phyloP scores from a whole-genome alignment of 2,113 vertebrate species.

The Merops nubicus region DNA sequence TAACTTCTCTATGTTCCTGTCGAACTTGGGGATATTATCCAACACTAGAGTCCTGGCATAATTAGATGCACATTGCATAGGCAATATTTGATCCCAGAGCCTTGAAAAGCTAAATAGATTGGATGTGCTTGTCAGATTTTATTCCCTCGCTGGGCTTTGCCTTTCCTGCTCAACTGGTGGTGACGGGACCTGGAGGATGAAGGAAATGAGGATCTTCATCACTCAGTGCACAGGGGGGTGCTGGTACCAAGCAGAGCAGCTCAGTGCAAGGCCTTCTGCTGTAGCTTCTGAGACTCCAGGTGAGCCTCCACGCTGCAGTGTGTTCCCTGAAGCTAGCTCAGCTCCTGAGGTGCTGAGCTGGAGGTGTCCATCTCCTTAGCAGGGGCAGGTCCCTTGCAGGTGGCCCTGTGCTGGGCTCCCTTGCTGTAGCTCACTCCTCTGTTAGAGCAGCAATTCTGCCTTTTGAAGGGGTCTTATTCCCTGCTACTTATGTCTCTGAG shows the following conservation, averaged over 20 bases:
- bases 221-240: background rate
- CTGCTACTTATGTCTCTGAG: background rate
- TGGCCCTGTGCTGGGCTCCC: background rate
- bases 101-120: background rate
- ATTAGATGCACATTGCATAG: background rate
- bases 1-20: background rate
- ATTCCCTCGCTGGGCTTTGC: background rate
- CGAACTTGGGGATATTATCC: fast-evolving
- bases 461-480: background rate
- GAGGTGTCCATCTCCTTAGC: background rate
- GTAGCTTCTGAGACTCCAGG: background rate
- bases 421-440: background rate
- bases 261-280: background rate
- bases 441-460: background rate
- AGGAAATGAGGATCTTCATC: background rate
- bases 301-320: background rate
- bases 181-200: background rate
- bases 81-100: background rate
- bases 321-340: background rate
- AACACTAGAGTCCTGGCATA: background rate
- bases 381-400: background rate
- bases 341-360: background rate
- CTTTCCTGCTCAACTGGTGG: background rate
- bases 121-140: background rate
- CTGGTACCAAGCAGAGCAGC: background rate